These are phyloP conservation scores for Diadegma fenestrale DNA, from an alignment of 2,888 invertebrate species.

Conservation along the genomic window DNA sequence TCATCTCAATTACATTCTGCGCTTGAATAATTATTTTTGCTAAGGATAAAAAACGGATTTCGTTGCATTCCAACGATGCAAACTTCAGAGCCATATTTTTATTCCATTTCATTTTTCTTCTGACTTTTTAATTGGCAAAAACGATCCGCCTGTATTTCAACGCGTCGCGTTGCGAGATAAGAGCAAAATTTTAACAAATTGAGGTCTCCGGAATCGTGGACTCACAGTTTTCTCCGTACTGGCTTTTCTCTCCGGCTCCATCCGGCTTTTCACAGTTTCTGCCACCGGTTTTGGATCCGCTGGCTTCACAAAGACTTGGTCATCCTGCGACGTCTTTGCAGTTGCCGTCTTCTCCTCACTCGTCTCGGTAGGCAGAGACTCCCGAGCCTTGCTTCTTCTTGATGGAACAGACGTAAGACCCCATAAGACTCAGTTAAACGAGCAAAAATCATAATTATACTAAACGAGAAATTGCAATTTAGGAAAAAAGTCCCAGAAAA, in stretches of 20 bases:
- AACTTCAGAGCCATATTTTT: not conserved
- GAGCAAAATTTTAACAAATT: too few species aligned
- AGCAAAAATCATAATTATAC: not conserved
- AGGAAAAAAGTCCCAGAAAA: not conserved
- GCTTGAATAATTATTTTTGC: too few species aligned
- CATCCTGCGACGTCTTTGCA: conserved; percentile 72
- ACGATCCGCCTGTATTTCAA: too few species aligned
- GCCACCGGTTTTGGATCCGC: conserved; percentile 77
- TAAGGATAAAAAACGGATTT: too few species aligned
- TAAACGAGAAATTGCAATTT: too few species aligned
- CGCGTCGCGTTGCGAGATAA: too few species aligned
- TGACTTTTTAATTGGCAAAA: too few species aligned
- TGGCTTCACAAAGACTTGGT: conserved; percentile 81
- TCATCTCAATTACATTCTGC: too few species aligned
- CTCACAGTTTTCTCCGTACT: conserved; percentile 78
- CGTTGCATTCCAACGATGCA: too few species aligned
- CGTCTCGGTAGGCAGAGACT: conserved; percentile 74
- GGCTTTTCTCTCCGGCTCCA: conserved; percentile 73
- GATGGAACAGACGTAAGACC: conserved; percentile 10
- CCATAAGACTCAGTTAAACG: not conserved
- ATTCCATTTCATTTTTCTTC: too few species aligned
- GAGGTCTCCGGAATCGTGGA: conserved; percentile 36
- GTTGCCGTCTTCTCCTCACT: conserved; percentile 73
- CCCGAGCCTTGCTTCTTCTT: conserved; percentile 80
- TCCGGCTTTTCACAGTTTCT: conserved; percentile 73